Conservation (phyloP, 2,797 vertebrate species). For the Hoplostethus mediterraneus region DNA sequence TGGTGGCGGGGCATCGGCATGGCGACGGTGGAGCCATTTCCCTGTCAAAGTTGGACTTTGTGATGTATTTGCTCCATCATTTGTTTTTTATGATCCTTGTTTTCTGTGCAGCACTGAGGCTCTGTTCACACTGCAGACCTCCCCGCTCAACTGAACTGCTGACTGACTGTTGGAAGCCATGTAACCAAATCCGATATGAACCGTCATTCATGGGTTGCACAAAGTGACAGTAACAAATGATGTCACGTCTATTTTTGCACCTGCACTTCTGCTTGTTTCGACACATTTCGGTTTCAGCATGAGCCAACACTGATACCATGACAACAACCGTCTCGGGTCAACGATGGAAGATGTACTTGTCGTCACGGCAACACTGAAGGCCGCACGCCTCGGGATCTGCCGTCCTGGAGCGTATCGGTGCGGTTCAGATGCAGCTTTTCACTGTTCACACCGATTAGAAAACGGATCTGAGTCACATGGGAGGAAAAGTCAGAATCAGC, state of each 20-base stretch:
- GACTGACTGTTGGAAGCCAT: no score
- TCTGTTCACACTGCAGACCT: no score
- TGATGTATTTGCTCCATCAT: background rate
- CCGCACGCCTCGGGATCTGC: background rate
- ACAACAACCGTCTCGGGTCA: background rate
- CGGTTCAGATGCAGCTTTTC: slow-evolving; percentile 12
- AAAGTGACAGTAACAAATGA: no score
- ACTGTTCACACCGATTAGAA: slow-evolving; percentile 9
- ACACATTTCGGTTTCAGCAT: no score
- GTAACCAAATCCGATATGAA: no score
- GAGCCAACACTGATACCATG: background rate
- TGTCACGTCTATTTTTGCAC: no score
- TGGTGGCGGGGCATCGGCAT: no score
- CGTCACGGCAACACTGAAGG: background rate
- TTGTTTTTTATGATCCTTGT: background rate
- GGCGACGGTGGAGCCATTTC: no score
- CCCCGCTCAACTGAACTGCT: no score
- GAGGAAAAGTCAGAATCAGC: background rate
- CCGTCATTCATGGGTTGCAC: no score
- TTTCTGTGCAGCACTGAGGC: background rate
- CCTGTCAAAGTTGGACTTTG: background rate
- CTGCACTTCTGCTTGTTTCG: no score
- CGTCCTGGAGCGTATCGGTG: slow-evolving; percentile 4
- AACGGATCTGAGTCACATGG: background rate
- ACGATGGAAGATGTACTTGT: background rate